phyloP scores from a whole-genome alignment of 2,888 invertebrate genomes.

The Agrypnus murinus region DNA sequence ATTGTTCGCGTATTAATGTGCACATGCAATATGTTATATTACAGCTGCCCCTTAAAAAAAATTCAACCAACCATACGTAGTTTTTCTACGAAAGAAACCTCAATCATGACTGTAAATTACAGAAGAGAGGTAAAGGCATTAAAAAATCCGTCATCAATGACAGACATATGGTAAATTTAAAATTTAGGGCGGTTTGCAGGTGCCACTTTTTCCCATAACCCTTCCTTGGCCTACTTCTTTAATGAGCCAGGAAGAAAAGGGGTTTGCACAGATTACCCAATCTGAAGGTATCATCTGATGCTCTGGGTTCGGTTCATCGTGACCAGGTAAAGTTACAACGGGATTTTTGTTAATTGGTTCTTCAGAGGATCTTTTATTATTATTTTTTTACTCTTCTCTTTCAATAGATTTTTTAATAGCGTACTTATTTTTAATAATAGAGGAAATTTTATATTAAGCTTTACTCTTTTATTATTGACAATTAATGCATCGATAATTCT shows the following conservation, averaged over 20 bases:
- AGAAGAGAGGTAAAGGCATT: constrained; percentile 27
- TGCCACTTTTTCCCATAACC: constrained; percentile 58
- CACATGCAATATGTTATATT: constrained; percentile 32
- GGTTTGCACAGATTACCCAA: constrained; percentile 51
- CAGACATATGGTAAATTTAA: constrained; percentile 56
- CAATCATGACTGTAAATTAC: constrained; percentile 44
- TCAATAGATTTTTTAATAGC: constrained; percentile 34
- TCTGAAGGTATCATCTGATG: constrained; percentile 39
- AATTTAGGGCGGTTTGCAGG: constrained; percentile 57
- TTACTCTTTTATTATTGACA: too few species aligned
- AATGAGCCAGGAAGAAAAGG: constrained; percentile 51
- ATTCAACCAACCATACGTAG: constrained; percentile 26
- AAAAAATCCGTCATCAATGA: constrained; percentile 50
- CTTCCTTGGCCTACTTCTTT: constrained; percentile 52
- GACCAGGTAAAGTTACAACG: constrained; percentile 57
- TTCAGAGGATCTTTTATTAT: constrained; percentile 29
- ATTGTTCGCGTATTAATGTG: constrained; percentile 28
- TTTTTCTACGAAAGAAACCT: constrained; percentile 40
- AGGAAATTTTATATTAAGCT: too few species aligned
- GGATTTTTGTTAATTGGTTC: constrained; percentile 56
- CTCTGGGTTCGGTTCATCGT: constrained; percentile 31
- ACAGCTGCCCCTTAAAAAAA: constrained; percentile 39
- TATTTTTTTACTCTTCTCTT: constrained; percentile 28
- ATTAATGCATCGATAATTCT: too few species aligned
- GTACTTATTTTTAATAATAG: too few species aligned